Percentiles rank a stretch among this genome's conserved stretches.
phyloP scores from a whole-genome alignment of 2,888 invertebrate genomes.

The Dugesia japonica region DNA sequence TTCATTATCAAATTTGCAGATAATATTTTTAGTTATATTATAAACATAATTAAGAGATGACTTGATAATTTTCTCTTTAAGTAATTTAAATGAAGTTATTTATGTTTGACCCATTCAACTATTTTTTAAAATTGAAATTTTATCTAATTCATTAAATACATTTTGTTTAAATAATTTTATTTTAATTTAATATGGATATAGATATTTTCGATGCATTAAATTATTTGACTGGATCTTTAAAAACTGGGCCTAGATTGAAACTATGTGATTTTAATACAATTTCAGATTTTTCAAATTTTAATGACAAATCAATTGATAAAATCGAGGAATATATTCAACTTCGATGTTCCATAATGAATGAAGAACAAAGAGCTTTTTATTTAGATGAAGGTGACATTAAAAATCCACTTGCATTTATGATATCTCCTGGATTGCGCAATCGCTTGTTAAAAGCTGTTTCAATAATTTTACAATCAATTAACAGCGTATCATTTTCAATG shows the following conservation, averaged over 20 bases:
- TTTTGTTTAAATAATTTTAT: no score
- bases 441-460: neutral
- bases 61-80: no score
- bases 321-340: neutral
- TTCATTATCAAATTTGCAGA: no score
- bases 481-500: no score
- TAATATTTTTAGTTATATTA: no score
- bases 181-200: neutral
- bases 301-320: neutral
- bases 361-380: neutral
- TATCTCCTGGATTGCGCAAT: neutral
- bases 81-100: no score
- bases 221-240: neutral
- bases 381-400: neutral
- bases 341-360: neutral
- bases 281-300: neutral
- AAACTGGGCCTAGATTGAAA: neutral
- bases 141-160: no score
- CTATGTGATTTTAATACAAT: neutral
- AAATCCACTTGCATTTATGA: neutral
- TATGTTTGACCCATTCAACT: no score
- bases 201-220: neutral
- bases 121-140: no score
- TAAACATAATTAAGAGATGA: no score
- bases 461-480: neutral